Evolutionary conservation across 2,113 vertebrate genomes (phyloP).

Genomic region (Tetrao urogallus): DNA sequence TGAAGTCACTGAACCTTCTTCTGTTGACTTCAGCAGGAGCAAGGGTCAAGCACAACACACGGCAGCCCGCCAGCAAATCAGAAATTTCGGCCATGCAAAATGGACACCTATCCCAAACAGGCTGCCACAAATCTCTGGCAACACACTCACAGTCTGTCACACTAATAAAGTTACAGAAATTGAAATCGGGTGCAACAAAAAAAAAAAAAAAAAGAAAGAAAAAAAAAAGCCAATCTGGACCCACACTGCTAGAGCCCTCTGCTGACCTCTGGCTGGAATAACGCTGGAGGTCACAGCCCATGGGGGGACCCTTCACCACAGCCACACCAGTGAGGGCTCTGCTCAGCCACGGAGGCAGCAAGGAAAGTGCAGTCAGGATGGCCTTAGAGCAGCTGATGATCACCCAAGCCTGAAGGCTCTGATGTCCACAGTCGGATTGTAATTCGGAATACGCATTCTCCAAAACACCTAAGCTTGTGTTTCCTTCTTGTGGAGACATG

Average conservation of each 20-base stretch:
- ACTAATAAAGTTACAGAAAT: constrained; percentile 1
- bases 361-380: neutral
- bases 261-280: constrained; percentile 59
- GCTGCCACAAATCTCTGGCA: constrained; percentile 2
- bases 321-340: neutral
- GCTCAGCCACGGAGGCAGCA: neutral
- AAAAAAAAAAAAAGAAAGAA: no score
- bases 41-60: constrained; percentile 22
- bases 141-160: neutral
- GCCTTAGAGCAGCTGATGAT: neutral
- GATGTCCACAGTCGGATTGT: neutral
- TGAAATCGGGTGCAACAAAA: neutral
- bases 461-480: no score
- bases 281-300: constrained; percentile 47
- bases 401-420: neutral
- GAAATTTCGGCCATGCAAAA: constrained; percentile 29
- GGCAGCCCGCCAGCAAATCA: neutral
- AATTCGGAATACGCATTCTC: no score
- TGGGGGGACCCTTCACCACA: neutral
- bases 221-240: neutral
- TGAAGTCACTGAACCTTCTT: constrained; percentile 59
- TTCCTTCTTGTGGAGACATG: no score
- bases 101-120: constrained; percentile 18
- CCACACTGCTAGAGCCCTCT: constrained; percentile 70
- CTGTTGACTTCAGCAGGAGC: constrained; percentile 64